A percentile compares a stretch with the other conserved stretches of the same genome.
phyloP scores from a whole-genome alignment of 2,113 vertebrate species.

The Crypturellus undulatus region DNA sequence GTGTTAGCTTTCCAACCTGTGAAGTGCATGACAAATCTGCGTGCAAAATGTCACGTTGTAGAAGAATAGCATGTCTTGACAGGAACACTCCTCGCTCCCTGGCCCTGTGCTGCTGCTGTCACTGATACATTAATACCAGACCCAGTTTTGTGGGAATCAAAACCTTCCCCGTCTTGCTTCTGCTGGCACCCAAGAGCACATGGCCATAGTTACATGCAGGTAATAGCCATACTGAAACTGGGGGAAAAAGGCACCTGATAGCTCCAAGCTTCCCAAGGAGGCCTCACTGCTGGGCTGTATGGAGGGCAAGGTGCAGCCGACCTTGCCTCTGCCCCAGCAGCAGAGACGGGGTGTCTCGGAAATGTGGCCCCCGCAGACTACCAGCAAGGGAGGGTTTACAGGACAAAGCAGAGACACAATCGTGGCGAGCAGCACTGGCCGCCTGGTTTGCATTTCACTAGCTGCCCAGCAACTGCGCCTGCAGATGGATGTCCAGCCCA shows the following conservation, averaged over 20 bases:
- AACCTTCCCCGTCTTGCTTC: not conserved
- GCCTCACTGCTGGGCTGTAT: not conserved
- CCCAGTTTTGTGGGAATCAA: not conserved
- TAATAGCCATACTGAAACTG: not conserved
- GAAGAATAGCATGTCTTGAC: not conserved
- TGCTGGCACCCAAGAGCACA: not conserved
- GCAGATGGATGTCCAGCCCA: not conserved
- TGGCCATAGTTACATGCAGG: not conserved
- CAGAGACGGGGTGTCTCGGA: accelerated
- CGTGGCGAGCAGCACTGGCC: not conserved
- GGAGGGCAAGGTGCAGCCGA: not conserved
- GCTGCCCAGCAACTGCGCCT: not conserved
- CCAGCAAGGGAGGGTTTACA: not conserved
- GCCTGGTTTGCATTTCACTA: not conserved
- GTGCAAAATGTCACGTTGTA: not conserved
- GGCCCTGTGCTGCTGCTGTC: not conserved
- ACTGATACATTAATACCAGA: not conserved
- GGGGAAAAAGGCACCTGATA: not conserved
- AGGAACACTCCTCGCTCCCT: not conserved
- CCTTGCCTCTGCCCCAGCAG: not conserved
- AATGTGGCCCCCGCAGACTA: not conserved
- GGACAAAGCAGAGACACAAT: not conserved
- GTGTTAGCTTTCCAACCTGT: not conserved
- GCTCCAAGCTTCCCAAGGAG: not conserved
- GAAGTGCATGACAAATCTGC: not conserved